Evolutionary conservation across 2,797 vertebrate species (phyloP).

Genomic region (Onychomys torridus): DNA sequence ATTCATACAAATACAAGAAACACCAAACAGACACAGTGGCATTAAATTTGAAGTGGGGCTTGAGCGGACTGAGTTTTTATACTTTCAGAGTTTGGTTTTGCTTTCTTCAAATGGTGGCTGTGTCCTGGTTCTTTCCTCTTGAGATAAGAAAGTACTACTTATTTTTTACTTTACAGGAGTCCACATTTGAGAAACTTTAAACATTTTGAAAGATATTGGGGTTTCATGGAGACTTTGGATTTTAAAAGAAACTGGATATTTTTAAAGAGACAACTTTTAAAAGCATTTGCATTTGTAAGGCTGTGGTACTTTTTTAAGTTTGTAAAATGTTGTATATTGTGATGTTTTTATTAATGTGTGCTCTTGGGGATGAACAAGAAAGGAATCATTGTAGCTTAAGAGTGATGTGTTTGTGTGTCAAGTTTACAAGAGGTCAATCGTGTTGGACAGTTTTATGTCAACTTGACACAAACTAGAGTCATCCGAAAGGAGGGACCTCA

Average conservation of each 20-base stretch:
- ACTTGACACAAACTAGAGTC: background rate
- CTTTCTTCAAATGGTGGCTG: too few species aligned
- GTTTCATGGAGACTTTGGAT: background rate
- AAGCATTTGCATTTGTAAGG: background rate
- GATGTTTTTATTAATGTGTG: background rate
- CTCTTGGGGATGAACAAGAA: background rate
- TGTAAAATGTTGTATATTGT: background rate
- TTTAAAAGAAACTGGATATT: background rate
- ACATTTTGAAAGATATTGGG: background rate
- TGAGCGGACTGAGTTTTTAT: background rate
- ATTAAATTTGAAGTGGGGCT: background rate
- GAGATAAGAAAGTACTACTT: background rate
- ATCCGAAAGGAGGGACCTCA: background rate
- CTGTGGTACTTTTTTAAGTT: background rate
- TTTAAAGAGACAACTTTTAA: background rate
- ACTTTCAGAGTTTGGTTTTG: too few species aligned
- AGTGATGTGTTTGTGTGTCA: background rate
- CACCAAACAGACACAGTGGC: background rate
- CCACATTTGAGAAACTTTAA: background rate
- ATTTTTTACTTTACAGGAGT: background rate
- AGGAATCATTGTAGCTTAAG: background rate
- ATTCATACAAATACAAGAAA: background rate
- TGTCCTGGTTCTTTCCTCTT: background rate
- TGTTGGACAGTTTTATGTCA: background rate
- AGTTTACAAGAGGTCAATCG: background rate